phyloP scores from a whole-genome alignment of 2,888 invertebrate genomes.

The Microctonus aethiopoides region DNA sequence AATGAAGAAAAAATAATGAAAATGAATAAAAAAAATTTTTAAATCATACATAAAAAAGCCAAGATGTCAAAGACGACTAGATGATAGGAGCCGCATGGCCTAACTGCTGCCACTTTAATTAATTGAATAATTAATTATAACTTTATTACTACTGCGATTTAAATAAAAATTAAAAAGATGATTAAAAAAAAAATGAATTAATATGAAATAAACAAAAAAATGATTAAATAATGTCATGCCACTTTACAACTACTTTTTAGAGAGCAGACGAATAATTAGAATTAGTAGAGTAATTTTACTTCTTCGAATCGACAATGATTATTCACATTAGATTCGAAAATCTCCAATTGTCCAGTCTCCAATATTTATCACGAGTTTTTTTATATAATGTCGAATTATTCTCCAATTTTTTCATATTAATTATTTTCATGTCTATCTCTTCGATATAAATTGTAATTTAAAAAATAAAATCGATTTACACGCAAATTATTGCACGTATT shows the following conservation, averaged over 20 bases:
- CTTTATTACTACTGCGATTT: slow-evolving; percentile 64
- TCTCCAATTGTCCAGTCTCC: slow-evolving; percentile 58
- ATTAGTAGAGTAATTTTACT: slow-evolving; percentile 47
- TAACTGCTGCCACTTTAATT: slow-evolving; percentile 66
- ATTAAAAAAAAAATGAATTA: slow-evolving; percentile 44
- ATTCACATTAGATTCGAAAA: slow-evolving; percentile 59
- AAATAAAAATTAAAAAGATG: slow-evolving; percentile 38
- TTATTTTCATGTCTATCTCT: neutral
- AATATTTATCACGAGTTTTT: slow-evolving; percentile 38
- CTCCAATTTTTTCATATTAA: slow-evolving; percentile 16
- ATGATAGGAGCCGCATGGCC: slow-evolving; percentile 67
- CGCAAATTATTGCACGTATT: neutral
- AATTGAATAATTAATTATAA: slow-evolving; percentile 60
- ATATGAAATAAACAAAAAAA: slow-evolving; percentile 3
- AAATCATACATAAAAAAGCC: slow-evolving; percentile 63
- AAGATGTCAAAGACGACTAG: slow-evolving; percentile 64
- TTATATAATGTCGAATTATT: slow-evolving; percentile 46
- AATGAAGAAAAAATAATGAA: neutral
- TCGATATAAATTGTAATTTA: neutral
- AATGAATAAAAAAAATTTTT: slow-evolving; percentile 45
- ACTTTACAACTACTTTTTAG: slow-evolving; percentile 65
- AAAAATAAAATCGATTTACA: neutral
- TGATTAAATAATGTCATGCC: slow-evolving; percentile 51
- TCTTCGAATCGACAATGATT: slow-evolving; percentile 51
- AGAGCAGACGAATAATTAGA: slow-evolving; percentile 49